phyloP scores from a whole-genome alignment of 2,797 vertebrate species.

The Menidia menidia region DNA sequence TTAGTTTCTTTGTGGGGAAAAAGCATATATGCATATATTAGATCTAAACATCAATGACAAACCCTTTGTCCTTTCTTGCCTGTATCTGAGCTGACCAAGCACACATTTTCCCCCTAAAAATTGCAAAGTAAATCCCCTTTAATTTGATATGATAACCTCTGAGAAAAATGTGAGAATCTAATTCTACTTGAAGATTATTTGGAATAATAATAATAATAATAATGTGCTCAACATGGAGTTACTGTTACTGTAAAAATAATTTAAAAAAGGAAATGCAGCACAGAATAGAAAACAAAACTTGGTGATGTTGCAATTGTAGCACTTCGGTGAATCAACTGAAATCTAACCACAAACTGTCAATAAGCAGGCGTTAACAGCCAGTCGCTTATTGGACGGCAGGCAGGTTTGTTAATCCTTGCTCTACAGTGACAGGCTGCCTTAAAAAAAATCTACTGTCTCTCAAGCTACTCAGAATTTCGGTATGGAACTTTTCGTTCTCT shows the following conservation, averaged over 20 bases:
- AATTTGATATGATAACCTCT: background rate
- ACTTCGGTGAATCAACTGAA: conserved; percentile 19
- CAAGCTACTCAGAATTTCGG: conserved; percentile 33
- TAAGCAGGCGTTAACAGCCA: conserved; percentile 39
- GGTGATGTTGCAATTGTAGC: conserved; percentile 28
- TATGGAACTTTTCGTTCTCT: conserved; percentile 45
- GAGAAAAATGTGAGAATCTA: background rate
- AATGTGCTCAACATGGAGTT: background rate
- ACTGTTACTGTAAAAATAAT: background rate
- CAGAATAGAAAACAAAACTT: background rate
- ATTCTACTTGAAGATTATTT: background rate
- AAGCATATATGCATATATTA: no score
- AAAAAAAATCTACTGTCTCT: conserved; percentile 59
- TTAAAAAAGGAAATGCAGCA: background rate
- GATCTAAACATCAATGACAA: no score
- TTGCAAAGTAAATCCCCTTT: background rate
- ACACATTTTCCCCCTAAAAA: background rate
- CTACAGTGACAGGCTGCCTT: conserved; percentile 57
- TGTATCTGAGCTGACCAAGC: no score
- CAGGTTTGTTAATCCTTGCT: conserved; percentile 63
- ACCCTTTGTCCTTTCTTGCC: no score
- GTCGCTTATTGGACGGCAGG: conserved; percentile 23
- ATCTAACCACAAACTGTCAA: conserved; percentile 35
- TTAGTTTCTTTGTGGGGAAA: no score
- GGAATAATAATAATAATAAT: background rate